A percentile compares a stretch with the other conserved stretches of the same genome.
phyloP scores from a whole-genome alignment of 2,113 vertebrate species.

The Oreotragus oreotragus region DNA sequence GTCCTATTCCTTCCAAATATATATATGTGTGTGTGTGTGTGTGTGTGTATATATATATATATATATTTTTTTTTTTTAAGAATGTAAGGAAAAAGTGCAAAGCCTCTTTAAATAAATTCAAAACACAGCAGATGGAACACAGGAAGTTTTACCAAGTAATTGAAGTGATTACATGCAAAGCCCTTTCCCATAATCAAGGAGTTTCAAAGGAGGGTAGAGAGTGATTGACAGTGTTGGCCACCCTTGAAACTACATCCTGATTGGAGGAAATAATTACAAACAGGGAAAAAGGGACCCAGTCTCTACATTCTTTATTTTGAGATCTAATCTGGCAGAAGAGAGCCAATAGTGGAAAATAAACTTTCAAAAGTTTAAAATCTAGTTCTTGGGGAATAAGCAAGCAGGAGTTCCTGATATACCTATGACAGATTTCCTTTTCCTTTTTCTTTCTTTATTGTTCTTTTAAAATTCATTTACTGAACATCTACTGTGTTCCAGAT shows the following conservation, averaged over 20 bases:
- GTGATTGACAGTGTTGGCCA: constrained; percentile 70
- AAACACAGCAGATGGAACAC: constrained; percentile 54
- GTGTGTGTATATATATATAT: rapidly evolving
- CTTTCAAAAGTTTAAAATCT: neutral
- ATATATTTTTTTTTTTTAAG: neutral
- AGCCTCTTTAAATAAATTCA: constrained; percentile 56
- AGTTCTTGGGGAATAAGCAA: neutral
- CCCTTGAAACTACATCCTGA: constrained; percentile 68
- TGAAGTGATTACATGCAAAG: constrained; percentile 72
- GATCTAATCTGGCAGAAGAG: constrained; percentile 31
- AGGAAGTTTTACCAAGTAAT: constrained; percentile 69
- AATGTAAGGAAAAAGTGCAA: constrained; percentile 35
- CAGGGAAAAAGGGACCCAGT: constrained; percentile 37
- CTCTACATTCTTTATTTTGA: constrained; percentile 32
- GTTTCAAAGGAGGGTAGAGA: constrained; percentile 64
- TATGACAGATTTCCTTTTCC: neutral
- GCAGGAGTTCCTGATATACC: neutral
- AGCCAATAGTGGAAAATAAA: constrained; percentile 13
- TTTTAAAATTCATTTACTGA: neutral
- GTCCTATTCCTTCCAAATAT: neutral
- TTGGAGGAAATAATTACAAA: constrained; percentile 71
- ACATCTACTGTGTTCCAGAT: neutral
- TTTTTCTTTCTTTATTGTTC: neutral
- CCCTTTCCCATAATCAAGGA: constrained; percentile 70
- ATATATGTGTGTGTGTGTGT: no score